Evolutionary conservation across 2,113 vertebrate species (phyloP).

Genomic region (Zonotrichia leucophrys): DNA sequence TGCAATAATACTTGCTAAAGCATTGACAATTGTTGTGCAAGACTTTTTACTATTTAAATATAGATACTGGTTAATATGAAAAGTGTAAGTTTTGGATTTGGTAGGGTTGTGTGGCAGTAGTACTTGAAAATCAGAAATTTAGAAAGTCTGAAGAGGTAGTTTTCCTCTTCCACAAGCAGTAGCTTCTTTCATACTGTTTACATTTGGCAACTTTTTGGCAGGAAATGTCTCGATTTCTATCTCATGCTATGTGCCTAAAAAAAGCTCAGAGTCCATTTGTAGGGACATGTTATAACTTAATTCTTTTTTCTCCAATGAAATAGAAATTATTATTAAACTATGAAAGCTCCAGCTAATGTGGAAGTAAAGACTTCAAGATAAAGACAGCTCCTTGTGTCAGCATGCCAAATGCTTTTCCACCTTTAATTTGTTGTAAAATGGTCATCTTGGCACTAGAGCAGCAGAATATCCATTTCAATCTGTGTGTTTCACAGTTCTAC

Average conservation of each 20-base stretch:
- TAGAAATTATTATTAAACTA: not conserved
- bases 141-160: not conserved
- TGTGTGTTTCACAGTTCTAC: slow-evolving; percentile 34
- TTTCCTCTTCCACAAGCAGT: not conserved
- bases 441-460: not conserved
- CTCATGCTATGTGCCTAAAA: not conserved
- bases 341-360: not conserved
- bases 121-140: not conserved
- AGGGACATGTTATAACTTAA: not conserved
- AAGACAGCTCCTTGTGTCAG: not conserved
- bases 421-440: slow-evolving; percentile 9
- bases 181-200: not conserved
- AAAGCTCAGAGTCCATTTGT: not conserved
- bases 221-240: not conserved
- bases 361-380: not conserved
- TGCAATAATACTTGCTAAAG: not conserved
- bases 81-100: not conserved
- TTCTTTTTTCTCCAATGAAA: not conserved
- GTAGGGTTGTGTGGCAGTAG: not conserved
- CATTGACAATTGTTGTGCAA: not conserved
- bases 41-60: not conserved
- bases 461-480: slow-evolving; percentile 16
- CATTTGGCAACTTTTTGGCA: not conserved
- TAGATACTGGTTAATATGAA: not conserved
- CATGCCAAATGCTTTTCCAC: not conserved